Evolutionary conservation across 2,888 invertebrate species (phyloP), one percentile per base, ranked within the genome.

Genomic region (Pseudococcus longispinus): DNA sequence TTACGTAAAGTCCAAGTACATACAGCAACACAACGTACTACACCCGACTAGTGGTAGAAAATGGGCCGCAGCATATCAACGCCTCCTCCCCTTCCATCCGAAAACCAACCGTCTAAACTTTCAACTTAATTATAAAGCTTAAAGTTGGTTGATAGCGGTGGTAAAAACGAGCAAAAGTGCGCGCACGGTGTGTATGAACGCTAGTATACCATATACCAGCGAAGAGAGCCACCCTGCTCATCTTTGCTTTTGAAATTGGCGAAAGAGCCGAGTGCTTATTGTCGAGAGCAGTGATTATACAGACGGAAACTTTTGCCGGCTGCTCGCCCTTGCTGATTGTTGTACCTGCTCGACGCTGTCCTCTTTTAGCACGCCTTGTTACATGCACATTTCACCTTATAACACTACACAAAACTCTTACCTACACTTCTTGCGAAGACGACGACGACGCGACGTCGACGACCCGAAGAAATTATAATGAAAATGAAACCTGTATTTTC

Each of bases 61-160:
- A 29, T 29, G 18, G 18, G 70, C 70, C 70, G 13, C 29, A 18
- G 77, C 77, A 32, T 80, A 80, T 80, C 77, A 80, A 80, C 77
- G 77, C 77, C 70, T 11, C 20, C 42, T 42, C 77, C 70, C 77
- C 37, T 37, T 6, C 37, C 8, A 1, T 0, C 37, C 37, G n/a
- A n/a, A 74, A 74, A 74, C 42, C n/a, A 23, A 42, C n/a, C 77
- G 77, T 80, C 77, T 80, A 42, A 80, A 80, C 77, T 80, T 80
- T 80, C 77, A 80, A 42, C 77, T 80, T 80, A 80, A 80, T 80
- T 80, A 80, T 80, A 80, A 42, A 80, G 77, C 77, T 80, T 42
- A 80, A 80, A 80, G 42, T 80, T 80, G 37, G 77, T 18, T 80
- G 77, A 80, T 80, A 80, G 42, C 77, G 77, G 42, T 37, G 32